Percentiles rank a stretch among this genome's conserved stretches.
Conservation (phyloP, 2,113 vertebrate genomes). For the Brachyhypopomus occidentalis region DNA sequence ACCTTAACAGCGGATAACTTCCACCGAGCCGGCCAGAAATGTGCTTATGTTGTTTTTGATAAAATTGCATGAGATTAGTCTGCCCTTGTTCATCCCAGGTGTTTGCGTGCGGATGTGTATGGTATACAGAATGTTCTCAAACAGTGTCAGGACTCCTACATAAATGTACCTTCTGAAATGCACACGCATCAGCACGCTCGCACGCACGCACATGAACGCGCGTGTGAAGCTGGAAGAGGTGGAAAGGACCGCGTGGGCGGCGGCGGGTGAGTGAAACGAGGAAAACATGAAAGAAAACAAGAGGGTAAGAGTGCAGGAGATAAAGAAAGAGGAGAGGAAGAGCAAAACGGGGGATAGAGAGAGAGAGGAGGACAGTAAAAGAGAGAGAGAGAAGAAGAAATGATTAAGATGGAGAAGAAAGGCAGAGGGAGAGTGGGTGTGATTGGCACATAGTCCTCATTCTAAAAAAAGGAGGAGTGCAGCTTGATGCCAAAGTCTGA, state of each 20-base stretch:
- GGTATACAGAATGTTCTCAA: neutral
- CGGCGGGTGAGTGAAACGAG: slow-evolving; percentile 20
- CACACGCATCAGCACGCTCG: slow-evolving; percentile 5
- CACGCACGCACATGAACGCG: neutral
- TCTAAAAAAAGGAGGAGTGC: slow-evolving; percentile 36
- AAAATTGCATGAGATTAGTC: too few species aligned
- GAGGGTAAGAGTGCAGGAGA: neutral
- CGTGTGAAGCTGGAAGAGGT: slow-evolving; percentile 42
- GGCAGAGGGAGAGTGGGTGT: slow-evolving; percentile 52
- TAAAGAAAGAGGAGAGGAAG: neutral
- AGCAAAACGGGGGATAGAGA: slow-evolving; percentile 55
- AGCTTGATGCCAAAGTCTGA: slow-evolving; percentile 5
- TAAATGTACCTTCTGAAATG: neutral
- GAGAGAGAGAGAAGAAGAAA: slow-evolving; percentile 64
- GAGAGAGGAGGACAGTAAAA: slow-evolving; percentile 67
- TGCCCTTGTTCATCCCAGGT: neutral
- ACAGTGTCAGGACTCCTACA: too few species aligned
- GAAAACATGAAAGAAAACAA: slow-evolving; percentile 42
- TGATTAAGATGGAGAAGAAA: slow-evolving; percentile 22
- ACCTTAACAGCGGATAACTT: too few species aligned
- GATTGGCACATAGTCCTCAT: slow-evolving; percentile 36
- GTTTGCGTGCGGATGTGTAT: neutral
- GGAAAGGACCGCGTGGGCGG: slow-evolving; percentile 51
- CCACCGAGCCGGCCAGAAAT: too few species aligned
- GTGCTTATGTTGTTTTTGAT: too few species aligned